Conservation (phyloP, 2,888 invertebrate species). For the Stenodera caucasica region DNA sequence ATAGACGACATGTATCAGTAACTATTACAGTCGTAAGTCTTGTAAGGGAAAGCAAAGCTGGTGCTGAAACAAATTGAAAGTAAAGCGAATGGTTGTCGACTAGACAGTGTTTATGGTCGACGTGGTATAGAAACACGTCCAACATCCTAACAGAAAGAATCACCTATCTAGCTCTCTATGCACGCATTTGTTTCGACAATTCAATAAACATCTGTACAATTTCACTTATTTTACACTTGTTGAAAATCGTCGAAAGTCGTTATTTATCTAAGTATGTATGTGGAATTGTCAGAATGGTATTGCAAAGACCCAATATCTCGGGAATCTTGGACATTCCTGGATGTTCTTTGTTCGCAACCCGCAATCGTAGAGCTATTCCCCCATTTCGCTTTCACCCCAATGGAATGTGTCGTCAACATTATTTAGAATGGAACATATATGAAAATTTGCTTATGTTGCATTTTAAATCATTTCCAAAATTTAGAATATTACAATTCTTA, state of each 20-base stretch:
- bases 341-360: conserved; percentile 47
- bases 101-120: conserved; percentile 38
- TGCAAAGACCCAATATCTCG: conserved; percentile 40
- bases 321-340: conserved; percentile 46
- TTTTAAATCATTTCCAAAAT: too few relatives aligned
- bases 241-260: not conserved
- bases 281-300: not conserved
- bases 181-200: too few relatives aligned
- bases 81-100: conserved; percentile 31
- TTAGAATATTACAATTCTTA: not conserved
- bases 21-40: conserved; percentile 35
- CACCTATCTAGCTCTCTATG: too few relatives aligned
- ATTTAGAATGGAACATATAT: conserved; percentile 45
- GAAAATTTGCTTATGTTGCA: conserved; percentile 40
- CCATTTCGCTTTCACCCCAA: conserved; percentile 34
- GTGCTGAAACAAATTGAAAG: conserved; percentile 37
- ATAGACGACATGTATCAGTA: conserved; percentile 33
- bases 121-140: conserved; percentile 30
- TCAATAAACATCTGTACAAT: not conserved
- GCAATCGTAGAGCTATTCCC: conserved; percentile 50
- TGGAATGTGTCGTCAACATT: conserved; percentile 46
- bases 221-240: not conserved
- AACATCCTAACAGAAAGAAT: not conserved
- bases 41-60: conserved; percentile 36
- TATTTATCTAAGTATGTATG: not conserved